These are phyloP conservation scores for Lytechinus variegatus DNA, from an alignment of 35 echinoderm and acorn worm species.

Conservation along the genomic window DNA sequence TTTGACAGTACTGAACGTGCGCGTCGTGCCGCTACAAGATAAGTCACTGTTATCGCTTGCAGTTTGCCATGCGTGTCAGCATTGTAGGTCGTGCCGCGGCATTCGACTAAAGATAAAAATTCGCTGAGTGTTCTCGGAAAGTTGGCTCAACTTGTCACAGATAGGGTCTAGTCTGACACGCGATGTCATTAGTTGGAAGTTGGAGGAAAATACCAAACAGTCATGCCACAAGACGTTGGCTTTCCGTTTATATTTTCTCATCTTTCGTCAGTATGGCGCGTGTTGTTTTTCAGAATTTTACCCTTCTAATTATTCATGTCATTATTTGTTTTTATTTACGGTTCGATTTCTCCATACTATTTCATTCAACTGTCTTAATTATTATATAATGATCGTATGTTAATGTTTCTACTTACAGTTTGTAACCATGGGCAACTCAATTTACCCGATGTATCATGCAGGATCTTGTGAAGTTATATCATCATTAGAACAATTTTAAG, in stretches of 20 bases:
- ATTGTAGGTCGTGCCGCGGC: neutral
- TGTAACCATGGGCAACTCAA: too few relatives aligned
- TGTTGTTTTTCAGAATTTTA: too few relatives aligned
- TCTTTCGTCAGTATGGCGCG: too few relatives aligned
- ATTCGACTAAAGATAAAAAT: neutral
- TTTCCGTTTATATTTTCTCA: neutral
- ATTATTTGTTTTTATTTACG: neutral
- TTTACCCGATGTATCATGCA: too few relatives aligned
- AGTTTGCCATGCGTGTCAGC: neutral
- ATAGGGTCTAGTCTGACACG: neutral
- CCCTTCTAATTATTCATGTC: neutral
- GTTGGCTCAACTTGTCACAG: conserved; percentile 10
- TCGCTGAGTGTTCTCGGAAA: neutral
- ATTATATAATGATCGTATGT: too few relatives aligned
- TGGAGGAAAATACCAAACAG: neutral
- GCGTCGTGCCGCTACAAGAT: neutral
- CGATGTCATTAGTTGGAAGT: conserved; percentile 1
- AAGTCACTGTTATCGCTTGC: neutral
- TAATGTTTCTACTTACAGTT: too few relatives aligned
- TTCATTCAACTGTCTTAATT: neutral
- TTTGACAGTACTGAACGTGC: neutral
- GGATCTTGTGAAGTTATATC: too few relatives aligned
- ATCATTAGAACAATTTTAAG: too few relatives aligned
- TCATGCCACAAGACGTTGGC: neutral
- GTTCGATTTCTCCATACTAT: neutral